Percentiles rank a stretch among this genome's conserved stretches.
Evolutionary conservation across 2,797 vertebrate species (phyloP).

Genomic region (Chelmon rostratus): DNA sequence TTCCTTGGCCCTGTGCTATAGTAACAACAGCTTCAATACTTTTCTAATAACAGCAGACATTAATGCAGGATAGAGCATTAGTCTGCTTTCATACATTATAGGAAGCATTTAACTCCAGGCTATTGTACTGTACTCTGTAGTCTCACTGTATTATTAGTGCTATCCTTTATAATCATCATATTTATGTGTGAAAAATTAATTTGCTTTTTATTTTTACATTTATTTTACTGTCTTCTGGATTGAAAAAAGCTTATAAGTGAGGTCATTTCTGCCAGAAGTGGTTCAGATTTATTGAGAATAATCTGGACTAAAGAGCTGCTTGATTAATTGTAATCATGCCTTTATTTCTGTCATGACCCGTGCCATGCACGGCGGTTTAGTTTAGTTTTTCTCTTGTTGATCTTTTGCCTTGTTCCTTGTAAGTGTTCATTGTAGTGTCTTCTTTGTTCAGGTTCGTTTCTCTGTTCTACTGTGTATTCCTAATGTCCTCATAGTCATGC

Average conservation of each 20-base stretch:
- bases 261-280: background rate
- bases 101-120: background rate
- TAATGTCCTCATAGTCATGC: no score
- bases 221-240: background rate
- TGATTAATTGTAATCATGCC: background rate
- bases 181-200: background rate
- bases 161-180: background rate
- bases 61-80: conserved; percentile 10
- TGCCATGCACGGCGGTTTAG: no score
- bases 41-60: conserved; percentile 21
- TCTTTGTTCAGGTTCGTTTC: no score
- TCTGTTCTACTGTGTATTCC: no score
- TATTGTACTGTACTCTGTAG: background rate
- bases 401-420: no score
- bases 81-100: conserved; percentile 14
- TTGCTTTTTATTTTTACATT: no score
- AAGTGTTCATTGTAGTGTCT: no score
- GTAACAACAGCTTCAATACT: conserved; percentile 22
- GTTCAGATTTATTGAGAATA: background rate
- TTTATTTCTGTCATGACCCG: no score
- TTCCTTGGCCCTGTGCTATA: conserved; percentile 27
- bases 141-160: background rate
- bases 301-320: background rate
- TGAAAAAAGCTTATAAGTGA: background rate
- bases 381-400: no score